Percentiles rank a stretch among this genome's conserved stretches.
These are phyloP conservation scores for Conops quadrifasciatus DNA, from an alignment of 2,888 invertebrate species.

Conservation along the genomic window DNA sequence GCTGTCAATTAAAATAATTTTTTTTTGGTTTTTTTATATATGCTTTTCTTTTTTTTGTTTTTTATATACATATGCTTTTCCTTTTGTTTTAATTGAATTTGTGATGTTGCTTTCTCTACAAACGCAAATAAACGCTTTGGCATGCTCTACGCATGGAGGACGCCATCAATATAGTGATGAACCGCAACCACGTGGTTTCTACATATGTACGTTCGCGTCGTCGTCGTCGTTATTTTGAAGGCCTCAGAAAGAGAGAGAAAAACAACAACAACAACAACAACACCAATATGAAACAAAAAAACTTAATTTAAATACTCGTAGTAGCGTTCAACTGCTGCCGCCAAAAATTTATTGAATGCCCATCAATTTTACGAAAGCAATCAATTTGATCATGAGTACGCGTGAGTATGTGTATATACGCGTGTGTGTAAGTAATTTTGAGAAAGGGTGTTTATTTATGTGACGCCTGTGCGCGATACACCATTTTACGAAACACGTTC, in stretches of 20 bases:
- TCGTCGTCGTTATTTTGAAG: not conserved
- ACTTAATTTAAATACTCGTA: constrained; percentile 33
- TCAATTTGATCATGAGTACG: constrained; percentile 18
- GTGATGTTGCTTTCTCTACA: not conserved
- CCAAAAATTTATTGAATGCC: constrained; percentile 34
- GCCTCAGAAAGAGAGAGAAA: not conserved
- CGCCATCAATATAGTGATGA: constrained; percentile 3
- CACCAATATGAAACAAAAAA: not conserved
- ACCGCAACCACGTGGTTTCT: constrained; percentile 28
- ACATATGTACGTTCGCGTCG: too few species aligned
- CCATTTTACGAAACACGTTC: constrained; percentile 16
- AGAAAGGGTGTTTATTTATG: not conserved
- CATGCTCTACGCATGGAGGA: not conserved
- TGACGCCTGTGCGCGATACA: not conserved
- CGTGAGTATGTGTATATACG: not conserved
- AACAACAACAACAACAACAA: constrained; percentile 11
- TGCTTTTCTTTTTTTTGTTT: not conserved
- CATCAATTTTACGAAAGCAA: constrained; percentile 32
- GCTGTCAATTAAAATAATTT: constrained; percentile 39
- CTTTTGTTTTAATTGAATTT: not conserved
- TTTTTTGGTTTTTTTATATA: constrained; percentile 6
- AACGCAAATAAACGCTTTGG: not conserved
- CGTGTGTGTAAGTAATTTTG: constrained; percentile 5
- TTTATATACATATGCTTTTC: not conserved
- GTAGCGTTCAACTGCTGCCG: constrained; percentile 17